phyloP scores from a whole-genome alignment of 2,888 invertebrate species.

The Scaptomyza flava region DNA sequence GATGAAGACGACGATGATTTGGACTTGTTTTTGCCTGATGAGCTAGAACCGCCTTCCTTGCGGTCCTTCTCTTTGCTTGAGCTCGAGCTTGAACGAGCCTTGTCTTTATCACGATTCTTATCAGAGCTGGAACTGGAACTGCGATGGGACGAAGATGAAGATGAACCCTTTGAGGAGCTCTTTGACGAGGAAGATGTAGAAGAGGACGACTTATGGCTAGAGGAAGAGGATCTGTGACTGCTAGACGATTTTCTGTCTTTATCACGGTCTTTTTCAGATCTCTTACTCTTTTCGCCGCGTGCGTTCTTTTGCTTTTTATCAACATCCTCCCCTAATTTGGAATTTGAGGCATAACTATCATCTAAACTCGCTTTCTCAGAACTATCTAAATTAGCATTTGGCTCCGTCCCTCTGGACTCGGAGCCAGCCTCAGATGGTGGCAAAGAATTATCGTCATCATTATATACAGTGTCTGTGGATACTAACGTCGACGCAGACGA shows the following conservation, averaged over 20 bases:
- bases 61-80: constrained; percentile 83
- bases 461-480: constrained; percentile 38
- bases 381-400: constrained; percentile 46
- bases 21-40: constrained; percentile 76
- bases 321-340: constrained; percentile 63
- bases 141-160: constrained; percentile 79
- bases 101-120: constrained; percentile 84
- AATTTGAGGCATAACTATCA: constrained; percentile 67
- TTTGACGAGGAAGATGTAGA: constrained; percentile 83
- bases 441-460: constrained; percentile 72
- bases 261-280: constrained; percentile 81
- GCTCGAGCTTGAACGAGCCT: constrained; percentile 80
- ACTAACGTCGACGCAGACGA: constrained; percentile 40
- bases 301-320: constrained; percentile 68
- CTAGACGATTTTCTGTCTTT: constrained; percentile 79
- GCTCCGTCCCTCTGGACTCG: constrained; percentile 52
- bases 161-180: constrained; percentile 80
- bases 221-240: constrained; percentile 79
- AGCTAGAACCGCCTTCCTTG: constrained; percentile 76
- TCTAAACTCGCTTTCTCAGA: constrained; percentile 75
- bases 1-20: constrained; percentile 70
- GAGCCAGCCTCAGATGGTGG: constrained; percentile 46
- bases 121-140: constrained; percentile 75
- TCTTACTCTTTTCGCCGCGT: constrained; percentile 67
- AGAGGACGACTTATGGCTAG: constrained; percentile 83